phyloP scores from a whole-genome alignment of 1,140 invertebrate species.

The Scaptomyza pallida region DNA sequence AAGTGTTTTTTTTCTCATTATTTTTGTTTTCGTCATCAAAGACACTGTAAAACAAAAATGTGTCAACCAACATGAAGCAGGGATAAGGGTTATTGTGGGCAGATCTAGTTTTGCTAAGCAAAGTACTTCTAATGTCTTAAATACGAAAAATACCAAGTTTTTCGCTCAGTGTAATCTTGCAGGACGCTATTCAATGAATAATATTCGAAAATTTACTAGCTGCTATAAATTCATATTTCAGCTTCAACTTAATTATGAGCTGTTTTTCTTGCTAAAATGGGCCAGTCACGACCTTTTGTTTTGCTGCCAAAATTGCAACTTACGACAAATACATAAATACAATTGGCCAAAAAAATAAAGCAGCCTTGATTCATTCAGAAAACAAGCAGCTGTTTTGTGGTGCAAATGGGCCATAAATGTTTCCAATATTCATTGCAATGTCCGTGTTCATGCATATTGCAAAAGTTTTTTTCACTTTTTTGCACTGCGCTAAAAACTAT shows the following conservation, averaged over 20 bases:
- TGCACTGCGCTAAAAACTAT: slow-evolving; percentile 44
- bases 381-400: background rate
- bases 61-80: background rate
- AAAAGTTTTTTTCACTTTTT: background rate
- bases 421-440: background rate
- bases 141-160: too few relatives aligned
- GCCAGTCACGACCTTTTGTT: background rate
- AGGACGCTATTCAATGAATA: background rate
- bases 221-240: background rate
- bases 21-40: slow-evolving; percentile 1
- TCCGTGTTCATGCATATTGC: background rate
- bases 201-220: background rate
- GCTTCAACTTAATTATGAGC: background rate
- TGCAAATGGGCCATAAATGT: background rate
- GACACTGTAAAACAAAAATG: slow-evolving; percentile 14
- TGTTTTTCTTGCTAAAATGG: background rate
- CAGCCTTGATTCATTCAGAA: slow-evolving; percentile 26
- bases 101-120: too few relatives aligned
- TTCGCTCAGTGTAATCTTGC: background rate
- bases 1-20: background rate
- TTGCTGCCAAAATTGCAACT: background rate
- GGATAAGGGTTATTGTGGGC: too few relatives aligned
- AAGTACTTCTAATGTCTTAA: too few relatives aligned
- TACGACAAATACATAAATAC: background rate
- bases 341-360: background rate